phyloP scores from a whole-genome alignment of 2,113 vertebrate species.

The Saccopteryx bilineata region DNA sequence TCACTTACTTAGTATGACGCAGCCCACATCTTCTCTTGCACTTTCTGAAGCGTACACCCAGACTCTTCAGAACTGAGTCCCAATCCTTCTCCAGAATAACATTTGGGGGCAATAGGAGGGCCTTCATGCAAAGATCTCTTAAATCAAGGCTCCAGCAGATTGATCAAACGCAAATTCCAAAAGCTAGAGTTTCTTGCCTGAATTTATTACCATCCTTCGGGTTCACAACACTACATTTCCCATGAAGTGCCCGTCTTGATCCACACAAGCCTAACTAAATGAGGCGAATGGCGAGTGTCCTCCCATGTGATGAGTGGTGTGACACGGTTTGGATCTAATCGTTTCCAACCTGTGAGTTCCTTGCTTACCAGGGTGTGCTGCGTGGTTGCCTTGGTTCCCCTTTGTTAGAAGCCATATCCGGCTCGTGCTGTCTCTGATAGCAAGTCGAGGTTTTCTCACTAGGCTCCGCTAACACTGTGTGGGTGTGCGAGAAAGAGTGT shows the following conservation, averaged over 20 bases:
- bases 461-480: not conserved
- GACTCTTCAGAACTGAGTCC: not conserved
- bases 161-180: not conserved
- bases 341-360: not conserved
- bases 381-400: not conserved
- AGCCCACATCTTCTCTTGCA: not conserved
- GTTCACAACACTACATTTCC: not conserved
- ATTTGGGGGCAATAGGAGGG: not conserved
- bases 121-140: not conserved
- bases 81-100: not conserved
- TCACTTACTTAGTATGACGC: fast-evolving
- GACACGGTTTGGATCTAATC: no score
- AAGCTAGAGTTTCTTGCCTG: not conserved
- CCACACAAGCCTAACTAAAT: not conserved
- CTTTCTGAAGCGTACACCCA: not conserved
- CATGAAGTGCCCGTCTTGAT: not conserved
- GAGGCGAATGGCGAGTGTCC: fast-evolving
- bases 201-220: not conserved
- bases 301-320: fast-evolving
- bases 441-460: not conserved
- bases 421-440: not conserved
- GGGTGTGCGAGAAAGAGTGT: fast-evolving
- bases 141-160: not conserved
- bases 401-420: not conserved
- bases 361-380: not conserved